Conservation (phyloP, 2,888 invertebrate species). For the Enchytraeus crypticus region DNA sequence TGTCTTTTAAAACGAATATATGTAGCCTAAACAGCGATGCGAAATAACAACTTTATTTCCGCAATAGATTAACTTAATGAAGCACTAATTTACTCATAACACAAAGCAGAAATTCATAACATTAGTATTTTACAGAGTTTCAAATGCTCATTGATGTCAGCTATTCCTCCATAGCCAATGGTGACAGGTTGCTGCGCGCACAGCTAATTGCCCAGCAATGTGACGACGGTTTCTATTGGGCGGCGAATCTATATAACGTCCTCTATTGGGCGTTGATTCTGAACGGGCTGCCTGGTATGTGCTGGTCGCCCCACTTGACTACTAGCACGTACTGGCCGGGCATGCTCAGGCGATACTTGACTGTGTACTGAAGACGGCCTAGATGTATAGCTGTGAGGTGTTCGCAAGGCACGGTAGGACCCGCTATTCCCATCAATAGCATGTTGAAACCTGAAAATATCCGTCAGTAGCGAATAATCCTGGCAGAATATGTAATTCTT, state of each 20-base stretch:
- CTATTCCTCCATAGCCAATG: neutral
- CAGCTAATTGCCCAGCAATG: neutral
- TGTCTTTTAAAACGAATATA: no score
- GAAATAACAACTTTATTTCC: no score
- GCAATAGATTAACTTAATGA: no score
- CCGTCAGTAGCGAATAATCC: no score
- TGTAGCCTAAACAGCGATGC: no score
- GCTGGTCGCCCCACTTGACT: no score
- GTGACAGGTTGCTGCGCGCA: neutral
- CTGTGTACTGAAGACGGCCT: slow-evolving; percentile 82
- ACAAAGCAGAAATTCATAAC: no score
- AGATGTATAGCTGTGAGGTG: slow-evolving; percentile 88
- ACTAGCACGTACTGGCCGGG: slow-evolving; percentile 87
- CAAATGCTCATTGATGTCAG: no score
- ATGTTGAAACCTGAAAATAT: slow-evolving; percentile 76
- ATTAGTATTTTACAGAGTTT: no score
- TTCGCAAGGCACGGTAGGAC: slow-evolving; percentile 83
- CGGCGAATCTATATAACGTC: neutral
- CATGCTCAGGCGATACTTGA: slow-evolving; percentile 82
- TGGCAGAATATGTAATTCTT: no score
- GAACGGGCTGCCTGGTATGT: slow-evolving; percentile 93
- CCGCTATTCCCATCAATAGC: slow-evolving; percentile 87
- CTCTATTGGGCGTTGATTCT: slow-evolving; percentile 26
- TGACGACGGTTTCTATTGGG: neutral
- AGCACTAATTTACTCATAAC: no score